Percentiles rank a stretch among this genome's conserved stretches.
phyloP scores from a whole-genome alignment of 2,888 invertebrate species.

The Odiellus spinosus region DNA sequence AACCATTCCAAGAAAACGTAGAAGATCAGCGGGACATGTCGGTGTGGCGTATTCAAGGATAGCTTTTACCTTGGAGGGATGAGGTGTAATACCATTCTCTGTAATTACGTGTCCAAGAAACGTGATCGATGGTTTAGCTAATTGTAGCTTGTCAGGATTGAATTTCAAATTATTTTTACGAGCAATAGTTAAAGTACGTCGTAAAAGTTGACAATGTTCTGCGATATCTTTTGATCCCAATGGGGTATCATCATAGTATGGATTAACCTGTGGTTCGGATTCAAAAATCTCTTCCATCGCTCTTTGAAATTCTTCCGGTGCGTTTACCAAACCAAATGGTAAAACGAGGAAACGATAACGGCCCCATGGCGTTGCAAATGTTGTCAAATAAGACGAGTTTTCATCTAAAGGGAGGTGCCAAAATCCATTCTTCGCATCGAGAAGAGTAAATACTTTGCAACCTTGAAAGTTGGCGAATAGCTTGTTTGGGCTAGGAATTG shows the following conservation, averaged over 20 bases:
- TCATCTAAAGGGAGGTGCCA: background rate
- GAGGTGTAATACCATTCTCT: conserved; percentile 4
- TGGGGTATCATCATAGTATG: background rate
- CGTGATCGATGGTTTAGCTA: background rate
- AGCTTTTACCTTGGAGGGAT: conserved; percentile 7
- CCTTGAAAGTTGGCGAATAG: conserved; percentile 4
- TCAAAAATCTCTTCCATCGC: background rate
- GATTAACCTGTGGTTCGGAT: background rate
- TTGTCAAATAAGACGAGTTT: conserved; percentile 1
- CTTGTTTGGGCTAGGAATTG: conserved; percentile 3
- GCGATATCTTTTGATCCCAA: background rate
- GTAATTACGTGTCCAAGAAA: conserved; percentile 13
- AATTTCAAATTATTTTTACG: conserved; percentile 2
- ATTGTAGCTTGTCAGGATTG: conserved; percentile 4
- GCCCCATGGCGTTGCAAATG: conserved; percentile 7
- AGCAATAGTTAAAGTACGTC: background rate
- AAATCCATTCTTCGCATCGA: conserved; percentile 5
- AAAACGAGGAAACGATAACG: conserved; percentile 4
- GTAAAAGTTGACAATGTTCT: background rate
- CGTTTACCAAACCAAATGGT: conserved; percentile 7
- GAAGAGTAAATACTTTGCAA: conserved; percentile 3
- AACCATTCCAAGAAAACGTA: conserved; percentile 11
- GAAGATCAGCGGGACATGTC: conserved; percentile 2
- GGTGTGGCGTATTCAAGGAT: conserved; percentile 4
- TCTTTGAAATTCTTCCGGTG: background rate